Base-by-base conservation (phyloP, 2,113 vertebrate species). In the Chunga burmeisteri region DNA sequence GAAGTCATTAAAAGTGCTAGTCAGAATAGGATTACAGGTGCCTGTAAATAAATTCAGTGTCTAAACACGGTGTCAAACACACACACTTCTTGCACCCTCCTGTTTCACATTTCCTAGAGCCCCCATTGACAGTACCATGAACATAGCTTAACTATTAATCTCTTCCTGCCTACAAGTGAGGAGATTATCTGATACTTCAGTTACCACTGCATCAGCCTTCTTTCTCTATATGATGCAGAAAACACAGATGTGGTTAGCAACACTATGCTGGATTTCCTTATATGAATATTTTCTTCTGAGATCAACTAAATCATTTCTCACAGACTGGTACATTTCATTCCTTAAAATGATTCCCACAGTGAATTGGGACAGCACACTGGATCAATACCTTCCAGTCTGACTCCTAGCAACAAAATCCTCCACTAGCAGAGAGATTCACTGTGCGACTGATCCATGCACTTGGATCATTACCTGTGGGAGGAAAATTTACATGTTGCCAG, bases 401-500 rank as follows among this genome's bases (percentile, higher is more conserved):
- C 56, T 88, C 52, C 49, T 8, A 53, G 53, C 50, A 93, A 66
- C 36, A 62, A 86, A 46, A 9, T 56, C 46, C 15, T 23, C 13
- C 50, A 17, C 32, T 22, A 29, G 63, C 50, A 72, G 32, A 74
- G 42, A 73, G 52, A 82, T 20, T 55, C 50, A 20, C 9, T n/a
- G 26, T 19, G 22, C 59, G 74, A 29, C 59, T 13, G 19, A 71
- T 36, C 18, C 10, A 8, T 27, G 32, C 21, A 44, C 13, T 44
- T 75, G 70, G 52, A 85, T 85, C 38, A 21, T 44, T 32, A 8
- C 26, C 46, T 18, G 30, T 6, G 38, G 27, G 19, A 86, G 18
- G 40, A 82, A 82, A 83, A 81, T 3, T 40, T 50, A 44, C 13
- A 38, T 0, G 0, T 29, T 71, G 8, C 8, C 52, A 62, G 15